A percentile compares a stretch with the other conserved stretches of the same genome.
These are phyloP conservation scores for Lymantria monacha DNA, from an alignment of 2,888 invertebrate species.

Conservation along the genomic window DNA sequence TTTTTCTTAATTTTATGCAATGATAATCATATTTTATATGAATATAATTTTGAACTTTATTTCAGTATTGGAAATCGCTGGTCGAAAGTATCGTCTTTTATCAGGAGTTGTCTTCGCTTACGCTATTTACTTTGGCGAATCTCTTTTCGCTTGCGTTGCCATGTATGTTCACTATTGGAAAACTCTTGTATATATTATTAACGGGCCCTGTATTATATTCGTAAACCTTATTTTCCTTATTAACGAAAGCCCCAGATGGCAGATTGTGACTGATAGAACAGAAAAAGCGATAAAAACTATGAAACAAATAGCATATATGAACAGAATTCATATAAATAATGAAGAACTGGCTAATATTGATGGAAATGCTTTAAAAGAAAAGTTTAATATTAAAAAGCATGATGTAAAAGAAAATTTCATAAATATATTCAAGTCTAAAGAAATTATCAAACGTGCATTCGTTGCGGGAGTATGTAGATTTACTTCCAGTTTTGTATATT, in stretches of 20 bases:
- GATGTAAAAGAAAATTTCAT: slow-evolving; percentile 49
- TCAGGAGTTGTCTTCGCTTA: slow-evolving; percentile 60
- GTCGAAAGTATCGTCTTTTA: slow-evolving; percentile 50
- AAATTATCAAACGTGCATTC: slow-evolving; percentile 51
- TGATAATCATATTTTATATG: neutral
- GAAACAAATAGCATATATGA: slow-evolving; percentile 46
- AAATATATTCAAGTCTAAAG: slow-evolving; percentile 51
- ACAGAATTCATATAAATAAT: slow-evolving; percentile 51
- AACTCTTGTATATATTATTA: slow-evolving; percentile 53
- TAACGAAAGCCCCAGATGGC: slow-evolving; percentile 67
- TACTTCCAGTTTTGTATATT: slow-evolving; percentile 62
- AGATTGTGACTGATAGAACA: slow-evolving; percentile 55
- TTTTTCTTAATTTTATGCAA: too few relatives aligned
- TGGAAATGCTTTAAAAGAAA: slow-evolving; percentile 44
- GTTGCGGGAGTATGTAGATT: slow-evolving; percentile 51
- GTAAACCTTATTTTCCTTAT: slow-evolving; percentile 47
- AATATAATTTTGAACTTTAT: neutral
- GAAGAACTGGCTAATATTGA: slow-evolving; percentile 48
- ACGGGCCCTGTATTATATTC: slow-evolving; percentile 55
- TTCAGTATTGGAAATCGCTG: slow-evolving; percentile 65
- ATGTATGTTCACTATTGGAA: slow-evolving; percentile 65
- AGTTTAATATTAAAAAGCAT: slow-evolving; percentile 50
- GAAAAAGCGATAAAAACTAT: slow-evolving; percentile 53
- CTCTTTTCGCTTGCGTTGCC: slow-evolving; percentile 56
- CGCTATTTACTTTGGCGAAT: slow-evolving; percentile 59